Base-by-base conservation (phyloP, 1,140 invertebrate genomes). In the Reticulitermes speratus region DNA sequence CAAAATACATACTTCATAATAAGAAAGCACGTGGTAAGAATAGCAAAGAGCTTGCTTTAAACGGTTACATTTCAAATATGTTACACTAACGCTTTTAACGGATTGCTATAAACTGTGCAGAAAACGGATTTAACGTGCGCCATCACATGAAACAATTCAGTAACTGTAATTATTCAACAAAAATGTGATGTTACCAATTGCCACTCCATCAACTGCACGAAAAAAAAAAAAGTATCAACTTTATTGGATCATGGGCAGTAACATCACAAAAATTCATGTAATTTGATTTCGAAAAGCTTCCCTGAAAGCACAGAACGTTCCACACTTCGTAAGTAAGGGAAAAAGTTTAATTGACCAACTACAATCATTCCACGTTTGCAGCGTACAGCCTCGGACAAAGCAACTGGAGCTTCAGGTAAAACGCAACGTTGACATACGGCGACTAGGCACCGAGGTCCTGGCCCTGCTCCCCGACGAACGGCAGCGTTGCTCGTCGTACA, bases 111-210 rank as follows among this genome's bases (percentile, higher is more conserved):
- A 2, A 38, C 38, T 38, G 38, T 38, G 38, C 38, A 2, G 38
- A 5, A 38, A 38, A 38, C 38, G 38, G 38, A 38, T 38, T 38
- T 38, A 38, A 38, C 38, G 38, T 38, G 38, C 5, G 6, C n/a
- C 65, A 75, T 75, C n/a, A 75, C n/a, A 25, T 75, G 65, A 75
- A n/a, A 75, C 65, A 75, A 25, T 75, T 75, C 65, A n/a, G 25
- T 75, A 11, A 75, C 65, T 75, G 7, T 69, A 69, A 75, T 75
- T 30, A 75, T 75, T 75, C n/a, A 2, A 30, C 1, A 75, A 6
- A n/a, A 75, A 75, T 14, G n/a, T 3, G n/a, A 30, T 75, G 25
- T 75, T 75, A 75, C n/a, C n/a, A 30, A 30, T 75, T 30, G n/a
- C 6, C 7, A 75, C 7, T 75, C 7, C n/a, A 75, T 6, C 0